Conservation (phyloP, 2,797 vertebrate species). For the Chelmon rostratus region DNA sequence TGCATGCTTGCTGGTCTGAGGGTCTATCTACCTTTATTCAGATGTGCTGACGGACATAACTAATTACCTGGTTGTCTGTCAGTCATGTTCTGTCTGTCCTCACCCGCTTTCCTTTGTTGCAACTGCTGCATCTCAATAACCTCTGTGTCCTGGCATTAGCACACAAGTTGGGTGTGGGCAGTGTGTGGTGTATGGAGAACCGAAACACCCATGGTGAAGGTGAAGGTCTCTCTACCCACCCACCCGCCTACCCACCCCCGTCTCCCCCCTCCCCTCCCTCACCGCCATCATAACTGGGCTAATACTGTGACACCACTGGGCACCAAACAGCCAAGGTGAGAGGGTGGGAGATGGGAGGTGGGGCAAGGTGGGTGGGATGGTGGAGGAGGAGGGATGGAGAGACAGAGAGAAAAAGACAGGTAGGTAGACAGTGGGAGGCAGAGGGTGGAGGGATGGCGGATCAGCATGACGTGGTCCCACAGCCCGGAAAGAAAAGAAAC, state of each 20-base stretch:
- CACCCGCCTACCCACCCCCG: slow-evolving; percentile 47
- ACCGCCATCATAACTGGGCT: slow-evolving; percentile 47
- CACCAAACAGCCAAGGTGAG: slow-evolving; percentile 82
- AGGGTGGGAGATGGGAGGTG: slow-evolving; percentile 69
- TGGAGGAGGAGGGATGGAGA: slow-evolving; percentile 51
- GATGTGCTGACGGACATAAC: slow-evolving; percentile 20
- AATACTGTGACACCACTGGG: slow-evolving; percentile 76
- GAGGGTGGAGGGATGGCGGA: slow-evolving; percentile 55
- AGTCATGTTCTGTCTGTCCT: slow-evolving; percentile 21
- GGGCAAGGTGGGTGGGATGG: slow-evolving; percentile 62
- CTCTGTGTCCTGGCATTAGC: slow-evolving; percentile 35
- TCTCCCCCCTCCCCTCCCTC: slow-evolving; percentile 70
- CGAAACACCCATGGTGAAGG: slow-evolving; percentile 68
- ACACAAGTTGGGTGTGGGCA: slow-evolving; percentile 50
- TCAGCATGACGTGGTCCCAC: slow-evolving; percentile 77
- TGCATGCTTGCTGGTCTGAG: neutral
- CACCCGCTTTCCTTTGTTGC: slow-evolving; percentile 27
- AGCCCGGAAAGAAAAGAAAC: slow-evolving; percentile 64
- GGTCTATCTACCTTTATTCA: slow-evolving; percentile 9
- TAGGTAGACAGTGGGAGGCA: slow-evolving; percentile 36
- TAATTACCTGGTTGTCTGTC: slow-evolving; percentile 19
- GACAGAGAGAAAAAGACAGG: slow-evolving; percentile 52
- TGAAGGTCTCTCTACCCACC: slow-evolving; percentile 66
- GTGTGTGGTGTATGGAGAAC: slow-evolving; percentile 69
- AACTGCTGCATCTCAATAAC: slow-evolving; percentile 33